These are phyloP conservation scores for Tychaedon coryphoeus DNA, from an alignment of 2,113 vertebrate genomes.

Conservation along the genomic window DNA sequence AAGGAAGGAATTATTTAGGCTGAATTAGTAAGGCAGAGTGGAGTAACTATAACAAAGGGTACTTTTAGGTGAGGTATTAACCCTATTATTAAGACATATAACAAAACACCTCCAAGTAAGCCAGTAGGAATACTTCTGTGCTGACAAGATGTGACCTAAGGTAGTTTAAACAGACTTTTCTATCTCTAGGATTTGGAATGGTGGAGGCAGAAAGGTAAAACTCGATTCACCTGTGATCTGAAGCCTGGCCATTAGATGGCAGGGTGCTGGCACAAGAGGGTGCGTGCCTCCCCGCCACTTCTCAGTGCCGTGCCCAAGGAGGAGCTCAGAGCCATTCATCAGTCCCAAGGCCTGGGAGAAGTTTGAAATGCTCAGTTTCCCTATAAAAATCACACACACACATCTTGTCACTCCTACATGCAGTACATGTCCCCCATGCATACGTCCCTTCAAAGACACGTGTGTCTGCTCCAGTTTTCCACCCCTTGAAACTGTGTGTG, in stretches of 20 bases:
- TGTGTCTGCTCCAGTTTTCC: not conserved
- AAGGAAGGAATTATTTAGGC: slow-evolving; percentile 24
- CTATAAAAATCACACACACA: not conserved
- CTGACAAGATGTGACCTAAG: slow-evolving; percentile 33
- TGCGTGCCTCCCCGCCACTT: accelerated
- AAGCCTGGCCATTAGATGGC: slow-evolving; percentile 59
- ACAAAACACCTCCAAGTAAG: slow-evolving; percentile 13
- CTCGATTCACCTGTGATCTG: not conserved
- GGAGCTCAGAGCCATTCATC: not conserved
- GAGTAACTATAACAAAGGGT: slow-evolving; percentile 19
- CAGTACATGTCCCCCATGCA: too few species aligned
- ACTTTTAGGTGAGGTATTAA: slow-evolving; percentile 30
- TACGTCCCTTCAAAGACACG: accelerated
- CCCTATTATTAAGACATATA: slow-evolving; percentile 3
- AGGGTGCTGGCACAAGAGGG: slow-evolving; percentile 5
- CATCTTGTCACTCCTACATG: not conserved
- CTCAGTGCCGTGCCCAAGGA: not conserved
- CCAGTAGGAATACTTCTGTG: not conserved
- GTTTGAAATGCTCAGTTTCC: not conserved
- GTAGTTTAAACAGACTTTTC: slow-evolving; percentile 25
- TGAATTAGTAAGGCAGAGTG: not conserved
- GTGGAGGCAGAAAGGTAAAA: not conserved
- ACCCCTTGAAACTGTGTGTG: not conserved
- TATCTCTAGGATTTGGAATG: slow-evolving; percentile 3
- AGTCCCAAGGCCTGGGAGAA: not conserved